A percentile compares a stretch with the other conserved stretches of the same genome.
These are phyloP conservation scores for Oxytorus armatus DNA, from an alignment of 2,888 invertebrate genomes.

Conservation along the genomic window DNA sequence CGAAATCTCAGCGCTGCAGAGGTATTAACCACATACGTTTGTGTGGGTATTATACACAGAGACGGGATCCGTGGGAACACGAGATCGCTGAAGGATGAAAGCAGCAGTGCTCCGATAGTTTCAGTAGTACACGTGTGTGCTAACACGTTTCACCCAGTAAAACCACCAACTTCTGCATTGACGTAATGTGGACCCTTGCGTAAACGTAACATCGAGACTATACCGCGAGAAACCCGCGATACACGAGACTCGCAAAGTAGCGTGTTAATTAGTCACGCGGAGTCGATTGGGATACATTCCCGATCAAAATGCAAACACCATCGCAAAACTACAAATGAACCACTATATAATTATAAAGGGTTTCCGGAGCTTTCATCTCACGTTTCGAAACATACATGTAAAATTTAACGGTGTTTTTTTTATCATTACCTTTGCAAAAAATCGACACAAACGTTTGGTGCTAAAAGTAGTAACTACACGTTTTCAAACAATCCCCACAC, in stretches of 20 bases:
- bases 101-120: background rate
- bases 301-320: background rate
- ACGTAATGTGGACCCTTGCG: slow-evolving; percentile 35
- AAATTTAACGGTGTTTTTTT: background rate
- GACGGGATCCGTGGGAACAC: slow-evolving; percentile 49
- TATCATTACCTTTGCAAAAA: too few species aligned
- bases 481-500: too few species aligned
- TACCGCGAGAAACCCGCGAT: background rate
- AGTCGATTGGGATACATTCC: too few species aligned
- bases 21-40: background rate
- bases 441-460: too few species aligned
- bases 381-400: too few species aligned
- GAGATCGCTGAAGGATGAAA: slow-evolving; percentile 21
- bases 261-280: slow-evolving; percentile 11
- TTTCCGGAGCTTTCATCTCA: too few species aligned
- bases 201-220: slow-evolving; percentile 12
- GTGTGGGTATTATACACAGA: background rate
- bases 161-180: background rate
- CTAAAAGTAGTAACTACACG: too few species aligned
- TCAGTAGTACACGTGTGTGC: background rate
- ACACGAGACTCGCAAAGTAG: background rate
- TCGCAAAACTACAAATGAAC: too few species aligned
- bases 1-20: background rate
- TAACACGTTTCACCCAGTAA: background rate
- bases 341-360: too few species aligned